Conservation (phyloP, 2,888 invertebrate species). For the Ichneumoninae sp. region DNA sequence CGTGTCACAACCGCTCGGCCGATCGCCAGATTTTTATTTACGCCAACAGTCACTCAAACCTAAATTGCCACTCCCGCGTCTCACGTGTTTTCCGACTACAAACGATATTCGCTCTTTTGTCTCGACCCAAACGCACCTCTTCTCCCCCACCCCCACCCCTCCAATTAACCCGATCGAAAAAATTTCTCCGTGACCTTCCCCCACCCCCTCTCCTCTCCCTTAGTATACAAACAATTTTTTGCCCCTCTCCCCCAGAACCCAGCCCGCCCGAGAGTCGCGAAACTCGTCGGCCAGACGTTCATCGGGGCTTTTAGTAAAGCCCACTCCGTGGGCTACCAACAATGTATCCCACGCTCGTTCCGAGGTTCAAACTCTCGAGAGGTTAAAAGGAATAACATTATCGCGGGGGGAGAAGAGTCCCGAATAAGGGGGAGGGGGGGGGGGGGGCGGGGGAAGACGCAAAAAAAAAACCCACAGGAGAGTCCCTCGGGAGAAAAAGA, state of each 20-base stretch:
- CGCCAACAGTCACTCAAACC: background rate
- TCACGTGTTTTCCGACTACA: constrained; percentile 7
- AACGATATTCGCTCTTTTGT: constrained; percentile 8
- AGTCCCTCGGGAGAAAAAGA: constrained; percentile 18
- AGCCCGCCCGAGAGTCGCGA: constrained; percentile 9
- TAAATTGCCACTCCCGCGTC: background rate
- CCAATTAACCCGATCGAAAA: constrained; percentile 29
- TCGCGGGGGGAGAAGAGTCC: constrained; percentile 68
- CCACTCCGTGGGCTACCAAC: background rate
- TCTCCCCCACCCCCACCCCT: background rate
- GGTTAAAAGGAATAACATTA: constrained; percentile 77
- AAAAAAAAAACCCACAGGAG: constrained; percentile 22
- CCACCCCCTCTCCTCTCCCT: background rate
- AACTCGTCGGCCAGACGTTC: constrained; percentile 27
- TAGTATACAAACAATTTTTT: constrained; percentile 20
- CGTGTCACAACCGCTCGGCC: background rate
- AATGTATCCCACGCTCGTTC: constrained; percentile 74
- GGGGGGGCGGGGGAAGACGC: constrained; percentile 72
- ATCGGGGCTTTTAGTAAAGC: constrained; percentile 4
- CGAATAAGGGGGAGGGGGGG: background rate
- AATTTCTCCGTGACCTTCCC: background rate
- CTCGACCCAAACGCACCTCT: background rate
- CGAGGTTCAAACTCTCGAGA: constrained; percentile 70
- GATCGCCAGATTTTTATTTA: background rate
- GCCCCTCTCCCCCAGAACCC: background rate